These are phyloP conservation scores for Eleutherodactylus coqui DNA, from an alignment of 2,797 vertebrate species.

Conservation along the genomic window DNA sequence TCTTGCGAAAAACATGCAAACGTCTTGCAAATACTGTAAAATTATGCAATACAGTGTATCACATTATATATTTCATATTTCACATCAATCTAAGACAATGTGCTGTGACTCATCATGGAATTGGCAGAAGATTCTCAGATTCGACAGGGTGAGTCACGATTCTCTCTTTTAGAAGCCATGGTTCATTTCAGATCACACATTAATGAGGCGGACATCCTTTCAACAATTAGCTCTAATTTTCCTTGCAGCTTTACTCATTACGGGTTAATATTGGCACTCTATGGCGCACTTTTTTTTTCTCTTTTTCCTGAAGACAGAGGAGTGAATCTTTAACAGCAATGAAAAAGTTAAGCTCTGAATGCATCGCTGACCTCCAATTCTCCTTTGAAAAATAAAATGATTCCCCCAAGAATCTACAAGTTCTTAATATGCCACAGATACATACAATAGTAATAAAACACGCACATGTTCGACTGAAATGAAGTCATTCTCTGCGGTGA, in stretches of 20 bases:
- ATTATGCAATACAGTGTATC: neutral
- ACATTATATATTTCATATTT: neutral
- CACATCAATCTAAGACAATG: constrained; percentile 19
- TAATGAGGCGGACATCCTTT: constrained; percentile 36
- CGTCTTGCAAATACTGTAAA: neutral
- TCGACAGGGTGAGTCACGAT: constrained; percentile 29
- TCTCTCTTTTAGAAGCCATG: constrained; percentile 15
- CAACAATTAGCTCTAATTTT: constrained; percentile 7
- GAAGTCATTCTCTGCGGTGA: constrained; percentile 46
- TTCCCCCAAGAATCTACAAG: constrained; percentile 65
- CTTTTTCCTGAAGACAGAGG: neutral
- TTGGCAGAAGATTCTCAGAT: constrained; percentile 11
- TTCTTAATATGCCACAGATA: constrained; percentile 64
- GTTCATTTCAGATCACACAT: constrained; percentile 48
- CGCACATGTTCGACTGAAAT: constrained; percentile 19
- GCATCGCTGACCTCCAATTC: constrained; percentile 36
- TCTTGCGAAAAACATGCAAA: too few species aligned
- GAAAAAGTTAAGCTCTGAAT: constrained; percentile 27
- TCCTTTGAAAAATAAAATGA: constrained; percentile 42
- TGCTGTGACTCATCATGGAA: constrained; percentile 23
- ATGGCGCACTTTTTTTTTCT: neutral
- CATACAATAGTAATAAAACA: constrained; percentile 64
- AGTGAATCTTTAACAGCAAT: constrained; percentile 12
- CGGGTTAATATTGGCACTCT: neutral
- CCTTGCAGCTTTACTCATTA: neutral